Evolutionary conservation across 2,113 vertebrate genomes (phyloP).

Genomic region (Pseudorasbora parva): DNA sequence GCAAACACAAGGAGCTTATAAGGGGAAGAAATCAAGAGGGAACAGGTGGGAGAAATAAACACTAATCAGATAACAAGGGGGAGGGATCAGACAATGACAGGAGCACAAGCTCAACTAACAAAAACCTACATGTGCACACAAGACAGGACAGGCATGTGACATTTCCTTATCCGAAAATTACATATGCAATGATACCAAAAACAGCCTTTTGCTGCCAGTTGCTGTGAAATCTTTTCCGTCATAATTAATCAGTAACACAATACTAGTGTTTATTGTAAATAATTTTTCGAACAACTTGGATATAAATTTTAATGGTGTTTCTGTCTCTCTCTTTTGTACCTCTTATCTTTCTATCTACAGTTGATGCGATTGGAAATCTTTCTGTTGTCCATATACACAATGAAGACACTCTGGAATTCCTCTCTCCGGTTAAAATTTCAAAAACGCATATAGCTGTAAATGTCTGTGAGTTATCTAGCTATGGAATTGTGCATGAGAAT

Average conservation of each 20-base stretch:
- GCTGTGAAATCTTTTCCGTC: background rate
- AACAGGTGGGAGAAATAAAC: no score
- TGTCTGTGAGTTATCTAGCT: conserved; percentile 33
- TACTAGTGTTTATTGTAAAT: background rate
- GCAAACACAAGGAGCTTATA: no score
- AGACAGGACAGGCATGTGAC: no score
- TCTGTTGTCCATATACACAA: conserved; percentile 33
- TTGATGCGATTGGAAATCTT: conserved; percentile 37
- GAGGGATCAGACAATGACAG: no score
- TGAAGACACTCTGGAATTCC: background rate
- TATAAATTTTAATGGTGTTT: background rate
- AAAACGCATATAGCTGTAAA: conserved; percentile 26
- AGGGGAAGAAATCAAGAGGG: no score
- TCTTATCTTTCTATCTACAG: conserved; percentile 9
- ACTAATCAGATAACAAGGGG: no score
- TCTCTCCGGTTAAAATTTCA: conserved; percentile 36
- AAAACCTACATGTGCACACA: no score
- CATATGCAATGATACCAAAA: no score
- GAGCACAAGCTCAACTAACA: no score
- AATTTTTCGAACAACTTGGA: background rate
- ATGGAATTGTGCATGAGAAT: conserved; percentile 2
- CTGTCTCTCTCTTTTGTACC: background rate
- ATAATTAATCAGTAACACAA: background rate
- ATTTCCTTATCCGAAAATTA: no score
- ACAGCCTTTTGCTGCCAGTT: no score